Evolutionary conservation across 2,888 invertebrate species (phyloP).

Genomic region (Acrocyrtus sp.): DNA sequence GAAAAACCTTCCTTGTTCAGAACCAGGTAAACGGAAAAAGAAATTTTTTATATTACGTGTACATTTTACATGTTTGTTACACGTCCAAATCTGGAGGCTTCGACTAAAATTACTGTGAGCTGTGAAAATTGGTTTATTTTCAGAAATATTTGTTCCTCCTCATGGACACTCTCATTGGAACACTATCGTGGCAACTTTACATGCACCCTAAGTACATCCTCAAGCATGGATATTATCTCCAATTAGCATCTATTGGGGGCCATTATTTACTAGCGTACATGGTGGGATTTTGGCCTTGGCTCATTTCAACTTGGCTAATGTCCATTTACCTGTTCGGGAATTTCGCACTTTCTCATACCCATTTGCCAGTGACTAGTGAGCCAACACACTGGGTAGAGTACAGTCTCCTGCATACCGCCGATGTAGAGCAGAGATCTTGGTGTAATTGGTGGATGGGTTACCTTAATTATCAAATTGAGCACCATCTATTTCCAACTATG

Average conservation of each 20-base stretch:
- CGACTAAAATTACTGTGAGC: neutral
- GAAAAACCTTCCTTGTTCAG: constrained; percentile 50
- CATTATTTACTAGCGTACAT: constrained; percentile 51
- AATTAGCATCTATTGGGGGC: constrained; percentile 38
- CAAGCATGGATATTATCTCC: constrained; percentile 45
- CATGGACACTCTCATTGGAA: constrained; percentile 54
- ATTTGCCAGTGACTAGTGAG: constrained; percentile 42
- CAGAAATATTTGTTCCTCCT: constrained; percentile 58
- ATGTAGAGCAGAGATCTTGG: constrained; percentile 42
- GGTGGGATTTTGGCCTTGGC: constrained; percentile 49
- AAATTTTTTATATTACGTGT: neutral
- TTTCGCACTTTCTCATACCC: constrained; percentile 50
- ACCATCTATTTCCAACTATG: constrained; percentile 56
- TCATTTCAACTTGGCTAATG: constrained; percentile 49
- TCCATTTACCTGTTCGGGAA: constrained; percentile 54
- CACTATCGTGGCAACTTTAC: constrained; percentile 57
- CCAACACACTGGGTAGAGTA: constrained; percentile 57
- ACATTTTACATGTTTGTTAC: neutral
- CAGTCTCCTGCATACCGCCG: constrained; percentile 47
- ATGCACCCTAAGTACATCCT: constrained; percentile 54
- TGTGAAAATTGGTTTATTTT: constrained; percentile 1
- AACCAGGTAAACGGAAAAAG: constrained; percentile 53
- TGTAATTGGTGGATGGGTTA: constrained; percentile 53
- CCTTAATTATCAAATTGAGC: constrained; percentile 46
- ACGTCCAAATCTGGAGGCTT: neutral